Evolutionary conservation across 2,797 vertebrate species (phyloP), one percentile per base, ranked within the genome.

Genomic region (Mastacembelus armatus): DNA sequence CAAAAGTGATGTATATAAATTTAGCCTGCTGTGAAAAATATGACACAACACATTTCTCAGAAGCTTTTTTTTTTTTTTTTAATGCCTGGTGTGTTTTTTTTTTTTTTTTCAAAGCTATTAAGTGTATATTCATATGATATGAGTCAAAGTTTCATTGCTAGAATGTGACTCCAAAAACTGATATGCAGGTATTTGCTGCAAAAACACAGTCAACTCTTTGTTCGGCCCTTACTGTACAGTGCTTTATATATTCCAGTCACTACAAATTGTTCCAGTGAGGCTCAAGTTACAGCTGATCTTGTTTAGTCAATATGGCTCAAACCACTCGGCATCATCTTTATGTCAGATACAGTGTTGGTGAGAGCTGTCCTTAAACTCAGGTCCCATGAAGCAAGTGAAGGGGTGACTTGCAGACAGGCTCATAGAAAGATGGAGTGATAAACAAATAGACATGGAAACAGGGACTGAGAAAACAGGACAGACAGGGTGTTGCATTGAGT

Each of bases 401-500:
- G 42, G 63, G 47, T 48, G 63, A 56, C 30, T 40, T n/a, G 7
- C 8, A 15, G 63, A 48, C 32, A 50, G 33, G 35, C 60, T 62
- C 33, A 12, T 68, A 36, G 35, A 30, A 32, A 67, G 27, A 36
- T 29, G 40, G 45, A 19, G 57, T 68, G 71, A 81, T 52, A 70
- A 75, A 67, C 40, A 60, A 76, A 70, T 9, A 3, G 51, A 71
- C 61, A 14, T 11, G 45, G 50, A 38, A 61, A 45, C 30, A 44
- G 47, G 32, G 60, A 15, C 8, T 9, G 74, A 65, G 38, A 75
- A 74, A 52, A 60, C 32, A 55, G 71, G 61, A 66, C 50, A 43
- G 71, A 65, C 57, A 65, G 38, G 49, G 52, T 27, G 50, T 64
- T 14, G 70, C 51, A 33, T 30, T 47, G 79, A 64, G 65, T 32